A percentile compares a stretch with the other conserved stretches of the same genome.
Conservation (phyloP, 2,113 vertebrate species). For the Phycodurus eques region DNA sequence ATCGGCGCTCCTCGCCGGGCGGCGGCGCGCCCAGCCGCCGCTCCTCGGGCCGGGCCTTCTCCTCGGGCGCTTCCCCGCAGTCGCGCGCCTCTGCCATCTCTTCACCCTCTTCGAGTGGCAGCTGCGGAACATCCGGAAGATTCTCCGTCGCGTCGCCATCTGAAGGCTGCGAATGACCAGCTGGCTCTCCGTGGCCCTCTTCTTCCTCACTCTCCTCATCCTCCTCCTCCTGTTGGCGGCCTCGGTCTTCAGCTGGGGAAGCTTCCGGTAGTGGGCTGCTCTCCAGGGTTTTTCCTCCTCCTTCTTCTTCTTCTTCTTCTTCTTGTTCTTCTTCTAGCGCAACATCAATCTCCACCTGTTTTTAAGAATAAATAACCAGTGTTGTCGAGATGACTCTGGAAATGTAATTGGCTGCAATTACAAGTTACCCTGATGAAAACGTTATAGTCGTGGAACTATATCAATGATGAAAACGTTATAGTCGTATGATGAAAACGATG, state of each 20-base stretch:
- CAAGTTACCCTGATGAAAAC: too few relatives aligned
- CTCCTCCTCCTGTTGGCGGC: not conserved
- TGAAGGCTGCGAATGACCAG: not conserved
- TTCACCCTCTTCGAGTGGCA: too few relatives aligned
- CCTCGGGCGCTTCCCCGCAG: slow-evolving; percentile 7
- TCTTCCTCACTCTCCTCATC: too few relatives aligned
- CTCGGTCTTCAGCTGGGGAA: too few relatives aligned
- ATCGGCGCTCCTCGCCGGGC: slow-evolving; percentile 6
- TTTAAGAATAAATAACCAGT: not conserved
- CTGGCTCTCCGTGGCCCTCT: not conserved
- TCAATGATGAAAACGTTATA: too few relatives aligned
- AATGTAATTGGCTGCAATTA: too few relatives aligned
- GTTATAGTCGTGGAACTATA: too few relatives aligned
- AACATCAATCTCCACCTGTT: slow-evolving; percentile 43
- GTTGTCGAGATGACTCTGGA: too few relatives aligned
- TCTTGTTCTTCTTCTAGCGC: too few relatives aligned
- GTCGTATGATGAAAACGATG: too few relatives aligned
- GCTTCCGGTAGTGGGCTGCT: not conserved
- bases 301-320: too few relatives aligned
- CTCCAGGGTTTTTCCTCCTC: slow-evolving; percentile 17
- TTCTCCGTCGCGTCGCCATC: not conserved
- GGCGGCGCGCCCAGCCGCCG: too few relatives aligned
- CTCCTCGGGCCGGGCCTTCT: slow-evolving; percentile 15
- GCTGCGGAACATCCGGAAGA: not conserved
- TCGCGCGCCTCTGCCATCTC: not conserved